phyloP scores from a whole-genome alignment of 2,797 vertebrate genomes.

The Neosilurus hyrtlii region DNA sequence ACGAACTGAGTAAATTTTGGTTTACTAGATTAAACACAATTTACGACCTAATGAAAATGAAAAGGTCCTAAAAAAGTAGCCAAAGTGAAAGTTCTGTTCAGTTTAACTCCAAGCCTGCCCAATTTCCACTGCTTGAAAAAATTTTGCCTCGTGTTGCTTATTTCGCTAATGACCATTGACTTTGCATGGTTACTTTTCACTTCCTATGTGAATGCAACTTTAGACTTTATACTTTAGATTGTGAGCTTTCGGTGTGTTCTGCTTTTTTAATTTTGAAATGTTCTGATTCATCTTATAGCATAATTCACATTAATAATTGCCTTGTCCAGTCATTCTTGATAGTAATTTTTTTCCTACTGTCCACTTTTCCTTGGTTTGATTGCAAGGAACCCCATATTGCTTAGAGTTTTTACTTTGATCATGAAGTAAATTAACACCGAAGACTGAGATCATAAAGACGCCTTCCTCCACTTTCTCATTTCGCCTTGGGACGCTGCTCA shows the following conservation, averaged over 20 bases:
- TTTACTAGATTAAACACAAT: too few species aligned
- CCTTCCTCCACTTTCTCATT: slow-evolving; percentile 9
- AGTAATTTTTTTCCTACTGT: not conserved
- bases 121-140: too few species aligned
- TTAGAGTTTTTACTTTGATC: not conserved
- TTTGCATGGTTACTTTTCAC: too few species aligned
- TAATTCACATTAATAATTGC: not conserved
- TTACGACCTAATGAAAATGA: too few species aligned
- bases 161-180: too few species aligned
- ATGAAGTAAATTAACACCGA: slow-evolving; percentile 37
- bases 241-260: not conserved
- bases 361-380: not conserved
- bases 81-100: too few species aligned
- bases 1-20: too few species aligned
- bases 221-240: too few species aligned
- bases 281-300: not conserved
- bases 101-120: too few species aligned
- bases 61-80: too few species aligned
- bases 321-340: not conserved
- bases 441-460: not conserved
- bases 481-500: slow-evolving; percentile 49
- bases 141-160: too few species aligned
- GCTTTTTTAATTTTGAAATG: not conserved
- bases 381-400: not conserved
- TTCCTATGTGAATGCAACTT: not conserved